These are phyloP conservation scores for Philaethria dido DNA, from an alignment of 2,888 invertebrate species.

Conservation along the genomic window DNA sequence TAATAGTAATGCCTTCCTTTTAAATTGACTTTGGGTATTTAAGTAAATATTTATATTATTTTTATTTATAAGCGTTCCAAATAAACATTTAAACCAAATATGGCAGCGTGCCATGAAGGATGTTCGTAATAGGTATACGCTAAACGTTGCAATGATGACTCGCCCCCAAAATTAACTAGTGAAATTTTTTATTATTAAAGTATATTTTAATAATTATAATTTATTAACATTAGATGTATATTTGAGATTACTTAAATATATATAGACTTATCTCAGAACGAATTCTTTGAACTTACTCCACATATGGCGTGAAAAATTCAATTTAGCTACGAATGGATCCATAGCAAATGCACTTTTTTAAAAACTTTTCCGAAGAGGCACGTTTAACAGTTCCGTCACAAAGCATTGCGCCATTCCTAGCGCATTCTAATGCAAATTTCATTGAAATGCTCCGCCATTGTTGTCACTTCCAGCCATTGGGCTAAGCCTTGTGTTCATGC, in stretches of 20 bases:
- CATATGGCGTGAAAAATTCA: constrained; percentile 28
- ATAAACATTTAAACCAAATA: no score
- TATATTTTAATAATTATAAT: no score
- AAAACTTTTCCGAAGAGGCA: constrained; percentile 46
- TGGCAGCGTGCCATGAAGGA: no score
- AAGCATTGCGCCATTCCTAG: constrained; percentile 65
- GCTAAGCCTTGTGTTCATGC: constrained; percentile 60
- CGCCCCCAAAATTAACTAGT: no score
- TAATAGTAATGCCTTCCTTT: no score
- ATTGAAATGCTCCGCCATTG: constrained; percentile 75
- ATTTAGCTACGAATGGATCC: constrained; percentile 25
- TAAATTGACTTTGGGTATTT: no score
- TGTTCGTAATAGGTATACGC: no score
- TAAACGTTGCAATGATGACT: no score
- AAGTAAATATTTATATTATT: no score
- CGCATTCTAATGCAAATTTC: constrained; percentile 80
- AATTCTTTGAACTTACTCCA: background rate
- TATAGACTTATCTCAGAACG: background rate
- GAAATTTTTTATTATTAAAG: no score
- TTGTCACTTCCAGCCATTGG: constrained; percentile 70
- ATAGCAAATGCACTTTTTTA: constrained; percentile 33
- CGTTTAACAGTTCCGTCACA: constrained; percentile 61
- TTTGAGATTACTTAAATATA: background rate
- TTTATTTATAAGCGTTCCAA: no score
- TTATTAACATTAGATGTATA: background rate